phyloP scores from a whole-genome alignment of 1,140 invertebrate species.

The Ganaspis sp. region DNA sequence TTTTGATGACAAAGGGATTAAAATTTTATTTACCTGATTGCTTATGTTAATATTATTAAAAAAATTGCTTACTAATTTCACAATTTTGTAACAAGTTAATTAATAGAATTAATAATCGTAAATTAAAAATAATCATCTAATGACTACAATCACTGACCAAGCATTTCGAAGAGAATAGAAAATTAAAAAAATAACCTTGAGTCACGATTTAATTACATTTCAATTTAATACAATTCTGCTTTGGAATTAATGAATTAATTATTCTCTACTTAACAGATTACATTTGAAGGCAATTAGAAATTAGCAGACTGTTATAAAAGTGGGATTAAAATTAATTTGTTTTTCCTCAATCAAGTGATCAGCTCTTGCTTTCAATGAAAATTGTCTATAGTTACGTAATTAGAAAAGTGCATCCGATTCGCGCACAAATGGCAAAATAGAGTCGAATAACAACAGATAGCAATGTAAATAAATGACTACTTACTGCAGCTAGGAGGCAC shows the following conservation, averaged over 20 bases:
- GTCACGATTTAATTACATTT: too few relatives aligned
- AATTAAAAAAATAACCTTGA: not conserved
- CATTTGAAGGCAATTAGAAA: not conserved
- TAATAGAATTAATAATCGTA: too few relatives aligned
- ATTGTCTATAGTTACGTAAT: not conserved
- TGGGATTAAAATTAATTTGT: constrained; percentile 6
- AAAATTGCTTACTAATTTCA: too few relatives aligned
- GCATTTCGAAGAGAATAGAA: not conserved
- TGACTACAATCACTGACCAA: not conserved
- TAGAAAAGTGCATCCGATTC: not conserved
- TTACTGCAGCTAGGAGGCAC: constrained; percentile 90
- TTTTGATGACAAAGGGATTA: too few relatives aligned
- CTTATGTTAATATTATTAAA: too few relatives aligned
- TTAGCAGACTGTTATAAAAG: not conserved
- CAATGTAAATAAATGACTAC: constrained; percentile 61
- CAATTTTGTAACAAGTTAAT: too few relatives aligned
- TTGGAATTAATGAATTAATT: not conserved
- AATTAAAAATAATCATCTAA: not conserved
- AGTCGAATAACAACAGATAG: constrained; percentile 25
- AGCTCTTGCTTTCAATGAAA: not conserved
- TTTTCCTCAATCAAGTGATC: constrained; percentile 4
- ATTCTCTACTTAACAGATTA: constrained; percentile 10
- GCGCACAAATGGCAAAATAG: not conserved
- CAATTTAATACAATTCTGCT: too few relatives aligned
- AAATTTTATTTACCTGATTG: too few relatives aligned